phyloP scores from a whole-genome alignment of 2,113 vertebrate genomes.

The Puntigrus tetrazona region DNA sequence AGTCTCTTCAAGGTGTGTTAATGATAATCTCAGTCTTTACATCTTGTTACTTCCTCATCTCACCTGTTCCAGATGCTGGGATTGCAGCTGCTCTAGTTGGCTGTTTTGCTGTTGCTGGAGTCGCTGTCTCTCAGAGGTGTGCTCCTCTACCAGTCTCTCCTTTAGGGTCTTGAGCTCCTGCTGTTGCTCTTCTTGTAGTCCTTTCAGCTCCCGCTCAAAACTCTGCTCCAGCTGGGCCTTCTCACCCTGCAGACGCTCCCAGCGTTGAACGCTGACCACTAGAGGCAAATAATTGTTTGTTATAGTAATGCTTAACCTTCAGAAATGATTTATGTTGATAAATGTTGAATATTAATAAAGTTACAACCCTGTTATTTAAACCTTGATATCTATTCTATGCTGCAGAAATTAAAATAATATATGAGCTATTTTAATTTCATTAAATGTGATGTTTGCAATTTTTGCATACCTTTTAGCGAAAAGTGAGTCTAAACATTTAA shows the following conservation, averaged over 20 bases:
- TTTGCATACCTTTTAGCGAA: neutral
- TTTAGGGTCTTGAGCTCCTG: slow-evolving; percentile 81
- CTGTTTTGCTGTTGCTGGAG: slow-evolving; percentile 75
- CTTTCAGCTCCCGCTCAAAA: slow-evolving; percentile 82
- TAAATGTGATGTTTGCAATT: neutral
- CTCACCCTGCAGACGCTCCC: slow-evolving; percentile 87
- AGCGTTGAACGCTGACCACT: slow-evolving; percentile 83
- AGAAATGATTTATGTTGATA: neutral
- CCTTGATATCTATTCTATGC: neutral
- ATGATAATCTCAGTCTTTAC: neutral
- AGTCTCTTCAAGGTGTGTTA: neutral
- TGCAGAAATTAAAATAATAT: neutral
- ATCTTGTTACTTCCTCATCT: neutral
- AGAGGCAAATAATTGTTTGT: neutral
- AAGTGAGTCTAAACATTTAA: too few relatives aligned
- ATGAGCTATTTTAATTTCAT: neutral
- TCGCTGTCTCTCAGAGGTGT: slow-evolving; percentile 66
- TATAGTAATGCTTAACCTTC: neutral
- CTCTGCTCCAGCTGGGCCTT: slow-evolving; percentile 85
- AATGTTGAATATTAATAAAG: neutral
- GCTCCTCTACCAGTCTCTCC: slow-evolving; percentile 78
- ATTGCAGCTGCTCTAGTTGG: slow-evolving; percentile 60
- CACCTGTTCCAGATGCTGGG: slow-evolving; percentile 74
- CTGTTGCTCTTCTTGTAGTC: slow-evolving; percentile 79
- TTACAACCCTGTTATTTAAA: neutral